Percentiles rank a stretch among this genome's conserved stretches.
phyloP scores from a whole-genome alignment of 2,888 invertebrate species.

The Pollenia angustigena region DNA sequence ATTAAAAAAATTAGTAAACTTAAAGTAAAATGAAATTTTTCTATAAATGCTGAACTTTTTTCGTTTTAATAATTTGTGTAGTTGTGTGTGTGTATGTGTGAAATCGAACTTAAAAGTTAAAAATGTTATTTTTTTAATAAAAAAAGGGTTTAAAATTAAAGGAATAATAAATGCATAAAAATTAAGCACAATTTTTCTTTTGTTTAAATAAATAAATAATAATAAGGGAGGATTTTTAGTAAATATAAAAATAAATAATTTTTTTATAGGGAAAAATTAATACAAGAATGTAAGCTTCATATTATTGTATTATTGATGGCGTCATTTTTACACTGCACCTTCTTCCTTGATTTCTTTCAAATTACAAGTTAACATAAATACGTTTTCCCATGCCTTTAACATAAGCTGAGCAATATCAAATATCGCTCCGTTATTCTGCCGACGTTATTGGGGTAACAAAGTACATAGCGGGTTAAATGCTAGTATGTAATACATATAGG shows the following conservation, averaged over 20 bases:
- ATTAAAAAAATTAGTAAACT: conserved; percentile 49
- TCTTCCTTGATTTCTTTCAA: no score
- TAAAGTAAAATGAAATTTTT: conserved; percentile 64
- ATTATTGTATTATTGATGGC: neutral
- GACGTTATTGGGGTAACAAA: no score
- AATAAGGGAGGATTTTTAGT: neutral
- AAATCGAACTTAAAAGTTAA: conserved; percentile 79
- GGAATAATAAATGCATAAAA: conserved; percentile 80
- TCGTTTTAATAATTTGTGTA: conserved; percentile 56
- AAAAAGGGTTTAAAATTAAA: conserved; percentile 27
- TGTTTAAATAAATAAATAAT: conserved; percentile 62
- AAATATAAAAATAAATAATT: conserved; percentile 72
- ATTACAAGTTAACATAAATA: no score
- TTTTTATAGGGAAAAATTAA: conserved; percentile 64
- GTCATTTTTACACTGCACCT: no score
- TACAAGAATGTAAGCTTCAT: conserved; percentile 52
- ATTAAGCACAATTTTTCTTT: conserved; percentile 80
- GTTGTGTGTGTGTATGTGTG: conserved; percentile 59
- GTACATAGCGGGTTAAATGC: no score
- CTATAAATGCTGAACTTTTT: conserved; percentile 68
- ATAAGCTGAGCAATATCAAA: no score
- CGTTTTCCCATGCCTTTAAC: no score
- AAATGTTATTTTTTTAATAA: conserved; percentile 27
- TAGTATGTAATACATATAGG: no score
- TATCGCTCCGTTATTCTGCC: no score